phyloP scores from a whole-genome alignment of 1,140 invertebrate species.

The Geopemphigus sp. region DNA sequence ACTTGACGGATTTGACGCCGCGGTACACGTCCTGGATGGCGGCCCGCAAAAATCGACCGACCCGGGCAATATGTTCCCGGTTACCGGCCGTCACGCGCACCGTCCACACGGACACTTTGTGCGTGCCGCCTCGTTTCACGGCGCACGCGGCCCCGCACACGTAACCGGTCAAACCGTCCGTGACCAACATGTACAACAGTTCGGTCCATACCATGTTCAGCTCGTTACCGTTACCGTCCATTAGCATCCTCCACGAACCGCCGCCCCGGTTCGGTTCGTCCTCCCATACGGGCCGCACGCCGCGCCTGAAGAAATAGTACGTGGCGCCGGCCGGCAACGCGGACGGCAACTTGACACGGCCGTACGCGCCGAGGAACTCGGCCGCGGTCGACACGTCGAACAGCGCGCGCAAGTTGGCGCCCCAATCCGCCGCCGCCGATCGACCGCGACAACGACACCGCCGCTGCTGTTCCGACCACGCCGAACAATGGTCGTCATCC shows the following conservation, averaged over 20 bases:
- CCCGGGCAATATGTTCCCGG: too few species aligned
- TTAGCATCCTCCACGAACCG: not conserved
- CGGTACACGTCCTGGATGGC: too few species aligned
- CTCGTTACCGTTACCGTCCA: not conserved
- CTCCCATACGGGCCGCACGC: constrained; percentile 20
- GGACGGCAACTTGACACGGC: not conserved
- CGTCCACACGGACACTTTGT: constrained; percentile 14
- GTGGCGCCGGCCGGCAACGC: not conserved
- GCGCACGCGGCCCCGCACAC: constrained; percentile 7
- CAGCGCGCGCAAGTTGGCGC: not conserved
- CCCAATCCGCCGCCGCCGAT: not conserved
- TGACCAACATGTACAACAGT: not conserved
- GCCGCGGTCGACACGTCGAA: not conserved
- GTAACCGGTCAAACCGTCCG: not conserved
- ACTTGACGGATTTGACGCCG: too few species aligned
- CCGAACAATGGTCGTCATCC: too few species aligned
- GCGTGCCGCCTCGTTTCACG: not conserved
- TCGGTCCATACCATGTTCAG: constrained; percentile 30
- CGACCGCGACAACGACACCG: too few species aligned
- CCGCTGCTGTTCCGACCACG: too few species aligned
- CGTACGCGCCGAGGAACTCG: not conserved
- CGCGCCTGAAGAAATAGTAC: constrained; percentile 27
- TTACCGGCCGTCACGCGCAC: too few species aligned
- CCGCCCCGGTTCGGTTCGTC: constrained; percentile 13
- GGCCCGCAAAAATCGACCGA: too few species aligned